Evolutionary conservation across 2,113 vertebrate species (phyloP), one percentile per base, ranked within the genome.

Genomic region (Leptobrachium ailaonicum): DNA sequence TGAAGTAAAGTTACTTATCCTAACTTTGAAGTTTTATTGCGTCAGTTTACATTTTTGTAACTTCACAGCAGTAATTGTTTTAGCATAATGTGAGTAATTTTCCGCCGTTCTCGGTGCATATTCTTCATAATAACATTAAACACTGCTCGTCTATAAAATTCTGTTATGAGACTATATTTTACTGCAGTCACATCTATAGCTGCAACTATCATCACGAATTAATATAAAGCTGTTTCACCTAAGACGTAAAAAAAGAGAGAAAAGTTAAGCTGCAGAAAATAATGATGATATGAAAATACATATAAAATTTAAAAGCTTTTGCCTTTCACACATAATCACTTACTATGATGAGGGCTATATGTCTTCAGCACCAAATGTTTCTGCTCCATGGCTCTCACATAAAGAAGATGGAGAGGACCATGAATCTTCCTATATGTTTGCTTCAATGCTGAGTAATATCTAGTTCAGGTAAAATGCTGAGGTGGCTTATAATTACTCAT

Each of bases 261-360:
- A 71, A 64, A 40, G 43, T 71, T 42, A 72, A 73, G 13, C 45
- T 54, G 77, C 58, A 56, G 20, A 72, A 79, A 72, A 58, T 79
- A 72, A 73, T 79, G 58, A 72, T 53, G 70, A 79, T 66, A 79
- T 79, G 60, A 79, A 79, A 79, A 71, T 79, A 79, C 58, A 72
- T 32, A 79, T 72, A 71, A 72, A 9, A 13, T 44, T 40, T 79
- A 79, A 79, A 79, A 72, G 77, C 77, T 71, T 79, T 79, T 73
- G 70, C 58, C 45, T 42, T 56, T 73, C 62, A 54, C 44, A 66
- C 69, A 60, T 79, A 79, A 79, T 79, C 69, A 72, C 77, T 79
- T 79, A 72, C 70, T 50, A 79, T 79, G 70, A 79, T 79, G 77
- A 72, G 77, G 77, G 58, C 77, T 63, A 79, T 79, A 72, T 54